Evolutionary conservation across 2,888 invertebrate species (phyloP).

Genomic region (Eupithecia exiguata): DNA sequence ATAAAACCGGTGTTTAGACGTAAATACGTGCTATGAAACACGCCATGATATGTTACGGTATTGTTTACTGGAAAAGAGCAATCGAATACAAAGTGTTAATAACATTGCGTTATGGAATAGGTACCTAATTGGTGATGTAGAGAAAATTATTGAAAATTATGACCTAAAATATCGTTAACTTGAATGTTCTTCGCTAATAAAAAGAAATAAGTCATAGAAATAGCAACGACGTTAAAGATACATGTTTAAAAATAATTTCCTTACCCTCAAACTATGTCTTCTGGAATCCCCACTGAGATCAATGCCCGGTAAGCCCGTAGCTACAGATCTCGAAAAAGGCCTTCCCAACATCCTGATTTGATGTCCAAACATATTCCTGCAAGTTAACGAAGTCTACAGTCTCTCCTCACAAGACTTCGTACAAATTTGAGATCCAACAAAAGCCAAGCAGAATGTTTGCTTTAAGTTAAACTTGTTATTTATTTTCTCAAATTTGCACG

Average conservation of each 20-base stretch:
- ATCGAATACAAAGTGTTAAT: neutral
- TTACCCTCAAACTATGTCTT: conserved; percentile 85
- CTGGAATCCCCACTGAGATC: conserved; percentile 80
- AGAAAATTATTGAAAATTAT: too few species aligned
- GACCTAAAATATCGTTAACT: too few species aligned
- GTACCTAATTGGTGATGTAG: too few species aligned
- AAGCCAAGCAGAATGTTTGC: conserved; percentile 74
- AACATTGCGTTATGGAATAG: neutral
- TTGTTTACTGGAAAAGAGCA: neutral
- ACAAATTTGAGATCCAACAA: conserved; percentile 61
- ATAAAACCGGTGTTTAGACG: conserved; percentile 14
- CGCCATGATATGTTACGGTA: neutral
- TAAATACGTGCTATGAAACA: conserved; percentile 10
- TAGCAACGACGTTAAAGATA: neutral
- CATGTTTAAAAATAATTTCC: conserved; percentile 34
- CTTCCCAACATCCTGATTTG: conserved; percentile 87
- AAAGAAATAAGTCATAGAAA: neutral
- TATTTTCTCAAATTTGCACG: conserved; percentile 65
- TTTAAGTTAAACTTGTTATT: conserved; percentile 49
- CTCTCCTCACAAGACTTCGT: conserved; percentile 62
- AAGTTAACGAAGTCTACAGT: conserved; percentile 65
- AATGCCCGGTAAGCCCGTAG: conserved; percentile 83
- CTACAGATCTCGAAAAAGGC: conserved; percentile 86
- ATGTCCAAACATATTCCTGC: conserved; percentile 85
- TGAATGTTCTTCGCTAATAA: neutral